phyloP scores from a whole-genome alignment of 1,140 invertebrate genomes.

The Hycleus phaleratus region DNA sequence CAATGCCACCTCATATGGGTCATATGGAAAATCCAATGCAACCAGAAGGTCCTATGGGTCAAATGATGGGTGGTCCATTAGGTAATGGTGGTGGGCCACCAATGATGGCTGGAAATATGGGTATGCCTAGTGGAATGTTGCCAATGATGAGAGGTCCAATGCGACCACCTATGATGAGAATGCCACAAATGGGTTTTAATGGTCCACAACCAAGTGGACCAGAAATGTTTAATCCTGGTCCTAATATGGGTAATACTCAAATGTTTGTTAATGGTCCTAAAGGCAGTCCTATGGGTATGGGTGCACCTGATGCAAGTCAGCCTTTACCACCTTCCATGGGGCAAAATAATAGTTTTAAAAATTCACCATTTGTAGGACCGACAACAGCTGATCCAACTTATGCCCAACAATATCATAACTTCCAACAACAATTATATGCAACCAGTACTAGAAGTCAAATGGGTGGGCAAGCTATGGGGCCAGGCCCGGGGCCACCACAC shows the following conservation, averaged over 20 bases:
- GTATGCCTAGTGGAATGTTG: slow-evolving; percentile 38
- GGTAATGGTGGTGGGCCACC: slow-evolving; percentile 30
- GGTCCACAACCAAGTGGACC: slow-evolving; percentile 44
- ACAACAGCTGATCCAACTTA: slow-evolving; percentile 84
- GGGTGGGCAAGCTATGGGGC: slow-evolving; percentile 39
- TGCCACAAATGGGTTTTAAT: slow-evolving; percentile 49
- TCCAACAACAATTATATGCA: slow-evolving; percentile 89
- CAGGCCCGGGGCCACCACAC: slow-evolving; percentile 36
- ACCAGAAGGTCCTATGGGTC: slow-evolving; percentile 45
- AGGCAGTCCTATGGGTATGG: slow-evolving; percentile 49
- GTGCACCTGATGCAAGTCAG: slow-evolving; percentile 55
- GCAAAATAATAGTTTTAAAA: slow-evolving; percentile 66
- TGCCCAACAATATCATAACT: slow-evolving; percentile 90
- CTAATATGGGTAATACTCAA: slow-evolving; percentile 40
- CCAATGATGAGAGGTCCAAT: slow-evolving; percentile 41
- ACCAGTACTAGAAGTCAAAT: slow-evolving; percentile 68
- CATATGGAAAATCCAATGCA: slow-evolving; percentile 42
- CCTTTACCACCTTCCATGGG: slow-evolving; percentile 74
- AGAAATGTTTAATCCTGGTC: slow-evolving; percentile 38
- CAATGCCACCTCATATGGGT: slow-evolving; percentile 41
- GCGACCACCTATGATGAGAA: slow-evolving; percentile 46
- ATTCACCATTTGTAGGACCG: slow-evolving; percentile 71
- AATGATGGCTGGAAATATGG: slow-evolving; percentile 42
- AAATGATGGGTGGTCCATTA: slow-evolving; percentile 44
- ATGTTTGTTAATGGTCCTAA: slow-evolving; percentile 48